Conservation (phyloP, 2,113 vertebrate species). For the Platichthys flesus region DNA sequence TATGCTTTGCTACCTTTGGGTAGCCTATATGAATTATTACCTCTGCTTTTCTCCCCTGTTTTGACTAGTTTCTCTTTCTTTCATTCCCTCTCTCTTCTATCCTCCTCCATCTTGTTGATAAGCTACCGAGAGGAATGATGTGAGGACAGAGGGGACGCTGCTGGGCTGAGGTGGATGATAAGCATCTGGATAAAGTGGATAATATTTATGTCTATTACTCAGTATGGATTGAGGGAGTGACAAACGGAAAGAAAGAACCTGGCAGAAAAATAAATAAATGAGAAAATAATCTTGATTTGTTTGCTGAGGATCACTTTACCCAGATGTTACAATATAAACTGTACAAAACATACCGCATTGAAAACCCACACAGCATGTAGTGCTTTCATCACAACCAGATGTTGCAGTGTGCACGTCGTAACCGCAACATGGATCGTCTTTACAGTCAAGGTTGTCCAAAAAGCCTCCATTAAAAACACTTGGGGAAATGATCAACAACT, state of each 20-base stretch:
- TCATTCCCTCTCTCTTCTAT: slow-evolving; percentile 2
- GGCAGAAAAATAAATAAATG: neutral
- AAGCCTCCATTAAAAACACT: neutral
- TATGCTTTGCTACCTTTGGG: slow-evolving; percentile 15
- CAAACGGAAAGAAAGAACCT: neutral
- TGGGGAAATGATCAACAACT: neutral
- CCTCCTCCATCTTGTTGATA: slow-evolving; percentile 27
- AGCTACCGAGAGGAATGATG: slow-evolving; percentile 20
- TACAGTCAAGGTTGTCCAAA: neutral
- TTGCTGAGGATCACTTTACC: slow-evolving; percentile 14
- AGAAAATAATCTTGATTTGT: slow-evolving; percentile 9
- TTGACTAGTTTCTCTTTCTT: slow-evolving; percentile 13
- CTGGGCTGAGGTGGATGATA: slow-evolving; percentile 40
- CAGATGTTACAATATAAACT: neutral
- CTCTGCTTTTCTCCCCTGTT: slow-evolving; percentile 17
- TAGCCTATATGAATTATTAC: slow-evolving; percentile 40
- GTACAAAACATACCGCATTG: neutral
- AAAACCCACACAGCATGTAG: neutral
- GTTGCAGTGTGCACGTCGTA: neutral
- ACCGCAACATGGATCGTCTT: neutral
- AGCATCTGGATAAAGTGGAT: slow-evolving; percentile 29
- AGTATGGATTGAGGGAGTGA: neutral
- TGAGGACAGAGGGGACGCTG: slow-evolving; percentile 7
- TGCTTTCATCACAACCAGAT: neutral
- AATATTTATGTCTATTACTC: slow-evolving; percentile 31